A percentile compares a stretch with the other conserved stretches of the same genome.
Evolutionary conservation across 1,140 invertebrate species (phyloP).

Genomic region (Cheumatopsyche charites): DNA sequence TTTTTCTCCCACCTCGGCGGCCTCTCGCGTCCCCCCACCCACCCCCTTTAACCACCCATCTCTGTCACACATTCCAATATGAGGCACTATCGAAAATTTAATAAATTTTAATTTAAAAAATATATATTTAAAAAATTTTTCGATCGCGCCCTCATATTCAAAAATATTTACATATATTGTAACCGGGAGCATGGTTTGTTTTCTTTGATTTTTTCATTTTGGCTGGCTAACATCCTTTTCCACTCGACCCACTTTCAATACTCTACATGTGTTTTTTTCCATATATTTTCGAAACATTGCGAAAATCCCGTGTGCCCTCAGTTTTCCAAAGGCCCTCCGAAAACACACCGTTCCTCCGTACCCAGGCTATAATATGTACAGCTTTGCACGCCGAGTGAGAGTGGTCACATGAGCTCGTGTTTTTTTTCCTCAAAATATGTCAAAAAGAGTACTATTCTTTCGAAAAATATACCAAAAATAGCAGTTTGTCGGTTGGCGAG

Average conservation of each 20-base stretch:
- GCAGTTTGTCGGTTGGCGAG: conserved; percentile 15
- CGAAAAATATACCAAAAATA: conserved; percentile 3
- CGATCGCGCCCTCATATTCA: conserved; percentile 19
- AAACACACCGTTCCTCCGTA: not conserved
- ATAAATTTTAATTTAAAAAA: not conserved
- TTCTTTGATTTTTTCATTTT: conserved; percentile 26
- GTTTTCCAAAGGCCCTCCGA: too few relatives aligned
- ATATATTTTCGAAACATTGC: too few relatives aligned
- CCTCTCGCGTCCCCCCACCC: conserved; percentile 49
- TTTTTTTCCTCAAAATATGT: conserved; percentile 4
- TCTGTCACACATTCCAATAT: too few relatives aligned
- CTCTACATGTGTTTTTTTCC: not conserved
- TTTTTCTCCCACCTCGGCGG: conserved; percentile 45
- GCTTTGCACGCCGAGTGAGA: conserved; percentile 47
- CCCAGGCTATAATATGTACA: conserved; percentile 37
- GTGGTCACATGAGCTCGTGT: conserved; percentile 43
- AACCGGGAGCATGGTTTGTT: conserved; percentile 37
- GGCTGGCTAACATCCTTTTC: conserved; percentile 30
- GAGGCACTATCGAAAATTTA: not conserved
- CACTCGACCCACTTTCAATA: too few relatives aligned
- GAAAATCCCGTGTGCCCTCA: too few relatives aligned
- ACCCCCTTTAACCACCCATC: conserved; percentile 35
- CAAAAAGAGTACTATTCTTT: too few relatives aligned
- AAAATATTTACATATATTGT: too few relatives aligned
- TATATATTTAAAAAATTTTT: not conserved